Evolutionary conservation across 2,888 invertebrate species (phyloP), one percentile per base, ranked within the genome.

Genomic region (Drosophila kanekoi): DNA sequence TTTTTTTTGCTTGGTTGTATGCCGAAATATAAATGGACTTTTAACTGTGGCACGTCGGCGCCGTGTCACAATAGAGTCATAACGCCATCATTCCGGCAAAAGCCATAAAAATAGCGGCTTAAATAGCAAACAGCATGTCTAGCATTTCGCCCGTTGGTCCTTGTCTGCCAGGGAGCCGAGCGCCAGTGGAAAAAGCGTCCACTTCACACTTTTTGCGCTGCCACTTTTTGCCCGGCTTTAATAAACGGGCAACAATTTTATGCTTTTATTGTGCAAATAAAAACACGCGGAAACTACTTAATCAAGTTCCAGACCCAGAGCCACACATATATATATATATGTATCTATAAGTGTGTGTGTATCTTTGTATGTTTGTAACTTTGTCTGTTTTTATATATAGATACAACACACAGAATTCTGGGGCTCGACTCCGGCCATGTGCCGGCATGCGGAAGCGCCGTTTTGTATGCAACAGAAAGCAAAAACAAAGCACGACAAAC

Each of bases 211-310:
- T 78, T 85, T 78, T 70, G 66, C 68, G 58, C 43, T 67, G 58
- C 37, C 72, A 67, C 65, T 66, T 66, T 79, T 77, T 79, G 72
- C 38, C 38, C 35, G 49, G 65, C 83, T 81, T 73, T 73, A 73
- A 76, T 71, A 67, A 70, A 73, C 57, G 53, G 59, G 33, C 28
- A 65, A 61, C 70, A 66, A 64, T 83, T 73, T 74, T 80, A 79
- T 79, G 85, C 58, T 87, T 87, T 85, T 87, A 90, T 89, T 89
- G 88, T 80, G 81, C 85, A 83, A 85, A 87, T 87, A 87, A 87
- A 90, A 88, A 84, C 83, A 89, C 89, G 78, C 83, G 83, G 78
- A 90, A 90, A 90, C 90, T 90, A 90, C 90, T 90, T 90, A 90
- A 90, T 90, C 90, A 90, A 90, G 89, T 84, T 83, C 40, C 45